Base-by-base conservation (phyloP, 2,888 invertebrate genomes). In the Drosophila putrida region DNA sequence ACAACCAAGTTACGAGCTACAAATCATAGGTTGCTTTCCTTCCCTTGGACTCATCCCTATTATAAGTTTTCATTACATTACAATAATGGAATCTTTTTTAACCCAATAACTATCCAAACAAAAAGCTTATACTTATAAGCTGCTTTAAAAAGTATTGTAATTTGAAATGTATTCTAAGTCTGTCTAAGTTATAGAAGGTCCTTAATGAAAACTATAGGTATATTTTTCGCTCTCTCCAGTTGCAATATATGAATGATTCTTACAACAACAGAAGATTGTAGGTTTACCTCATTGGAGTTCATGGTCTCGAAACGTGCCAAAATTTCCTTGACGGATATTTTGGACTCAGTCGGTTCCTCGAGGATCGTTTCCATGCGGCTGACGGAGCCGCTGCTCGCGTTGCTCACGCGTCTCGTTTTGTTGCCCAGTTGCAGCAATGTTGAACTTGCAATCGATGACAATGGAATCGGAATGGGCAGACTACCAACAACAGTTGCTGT, bases 261-360 rank as follows among this genome's bases (percentile, higher is more conserved):
- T 2, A 28, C 28, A 6, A 28, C 5, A 28, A 1, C 4, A 28
- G 5, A 8, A 28, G 31, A 31, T 31, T 15, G 36, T 8, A n/a
- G n/a, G 1, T 49, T n/a, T 90, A 92, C 92, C 92, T 92, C 92
- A 35, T 82, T 80, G 68, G 88, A 89, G 72, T 91, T 94, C 79
- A 95, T 93, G 90, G 95, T 95, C 92, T 96, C 97, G 92, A 97
- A 97, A 75, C 96, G 94, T 59, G 96, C 96, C 82, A 96, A 93
- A 80, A 97, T 96, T 90, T 96, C 96, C 90, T 96, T 95, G 75
- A 96, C 96, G 74, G 96, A 96, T 87, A 96, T 94, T 93, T 97
- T 96, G n/a, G 95, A 95, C 90, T 96, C 96, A 47, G 93, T 93
- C 36, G 94, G 94, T 88, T 96, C 96, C 91, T 96, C 96, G 65